Evolutionary conservation across 2,797 vertebrate genomes (phyloP).

Genomic region (Tapera naevia): DNA sequence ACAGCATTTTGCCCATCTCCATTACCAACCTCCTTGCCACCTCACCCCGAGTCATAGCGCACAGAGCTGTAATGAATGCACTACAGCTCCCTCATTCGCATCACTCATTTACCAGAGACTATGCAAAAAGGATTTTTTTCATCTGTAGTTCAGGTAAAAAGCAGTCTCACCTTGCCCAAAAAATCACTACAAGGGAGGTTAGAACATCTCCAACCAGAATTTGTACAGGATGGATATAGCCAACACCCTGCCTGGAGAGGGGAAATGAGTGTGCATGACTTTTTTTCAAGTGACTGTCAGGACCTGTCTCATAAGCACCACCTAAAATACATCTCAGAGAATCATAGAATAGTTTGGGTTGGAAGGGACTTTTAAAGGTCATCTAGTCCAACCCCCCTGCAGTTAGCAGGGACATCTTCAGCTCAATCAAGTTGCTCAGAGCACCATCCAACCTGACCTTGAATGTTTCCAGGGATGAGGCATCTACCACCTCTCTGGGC

Average conservation of each 20-base stretch:
- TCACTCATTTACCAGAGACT: not conserved
- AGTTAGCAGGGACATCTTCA: not conserved
- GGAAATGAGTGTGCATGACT: not conserved
- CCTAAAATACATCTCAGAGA: not conserved
- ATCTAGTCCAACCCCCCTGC: not conserved
- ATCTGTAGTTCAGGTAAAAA: not conserved
- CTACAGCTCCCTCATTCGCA: not conserved
- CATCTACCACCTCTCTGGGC: not conserved
- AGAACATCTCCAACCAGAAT: not conserved
- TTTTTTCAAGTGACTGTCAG: not conserved
- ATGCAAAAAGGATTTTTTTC: not conserved
- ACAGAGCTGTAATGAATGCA: too few species aligned
- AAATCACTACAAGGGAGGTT: not conserved
- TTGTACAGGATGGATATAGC: not conserved
- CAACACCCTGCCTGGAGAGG: not conserved
- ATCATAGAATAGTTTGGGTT: not conserved
- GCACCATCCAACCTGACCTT: not conserved
- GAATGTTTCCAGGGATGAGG: not conserved
- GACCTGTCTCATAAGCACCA: not conserved
- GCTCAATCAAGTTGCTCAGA: not conserved
- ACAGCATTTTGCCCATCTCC: not conserved
- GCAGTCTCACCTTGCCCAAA: not conserved
- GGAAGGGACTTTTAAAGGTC: not conserved
- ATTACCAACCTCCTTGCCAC: not conserved
- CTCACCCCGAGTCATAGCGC: accelerated